A percentile compares a stretch with the other conserved stretches of the same genome.
Conservation (phyloP, 1,140 invertebrate genomes). For the Drosophila seguyi region DNA sequence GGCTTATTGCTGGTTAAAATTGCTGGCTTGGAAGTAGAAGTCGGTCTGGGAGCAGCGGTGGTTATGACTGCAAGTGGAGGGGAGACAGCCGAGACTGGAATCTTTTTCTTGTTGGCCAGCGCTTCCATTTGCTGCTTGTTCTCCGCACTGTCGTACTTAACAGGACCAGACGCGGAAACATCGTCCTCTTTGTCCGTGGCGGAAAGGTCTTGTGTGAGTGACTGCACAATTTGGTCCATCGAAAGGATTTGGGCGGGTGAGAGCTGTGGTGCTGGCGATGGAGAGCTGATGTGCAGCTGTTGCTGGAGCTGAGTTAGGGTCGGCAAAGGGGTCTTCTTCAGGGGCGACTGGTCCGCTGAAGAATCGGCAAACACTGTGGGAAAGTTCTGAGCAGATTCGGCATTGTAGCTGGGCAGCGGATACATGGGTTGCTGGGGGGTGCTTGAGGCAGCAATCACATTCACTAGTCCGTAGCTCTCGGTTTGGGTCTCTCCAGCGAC, state of each 20-base stretch:
- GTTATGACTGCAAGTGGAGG: not conserved
- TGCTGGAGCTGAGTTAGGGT: conserved; percentile 66
- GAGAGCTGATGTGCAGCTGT: conserved; percentile 56
- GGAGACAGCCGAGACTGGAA: conserved; percentile 1
- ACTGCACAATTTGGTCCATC: conserved; percentile 76
- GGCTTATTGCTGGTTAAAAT: conserved; percentile 43
- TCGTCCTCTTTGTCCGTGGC: conserved; percentile 44
- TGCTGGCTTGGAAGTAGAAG: conserved; percentile 30
- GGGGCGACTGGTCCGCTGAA: conserved; percentile 6
- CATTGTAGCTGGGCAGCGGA: conserved; percentile 67
- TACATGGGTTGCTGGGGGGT: conserved; percentile 59
- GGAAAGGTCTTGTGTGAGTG: conserved; percentile 59
- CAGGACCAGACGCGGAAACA: conserved; percentile 12
- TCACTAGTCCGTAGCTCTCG: conserved; percentile 54
- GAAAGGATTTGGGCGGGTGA: conserved; percentile 68
- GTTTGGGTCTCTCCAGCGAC: conserved; percentile 7
- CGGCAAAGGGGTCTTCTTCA: conserved; percentile 65
- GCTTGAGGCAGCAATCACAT: conserved; percentile 49
- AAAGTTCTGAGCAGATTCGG: conserved; percentile 29
- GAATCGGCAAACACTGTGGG: conserved; percentile 6
- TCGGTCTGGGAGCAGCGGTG: not conserved
- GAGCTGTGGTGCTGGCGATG: conserved; percentile 58
- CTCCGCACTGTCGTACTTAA: conserved; percentile 64
- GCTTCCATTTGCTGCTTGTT: conserved; percentile 47
- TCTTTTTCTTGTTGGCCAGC: conserved; percentile 58